Evolutionary conservation across 2,113 vertebrate species (phyloP).

Genomic region (Fulmarus glacialis): DNA sequence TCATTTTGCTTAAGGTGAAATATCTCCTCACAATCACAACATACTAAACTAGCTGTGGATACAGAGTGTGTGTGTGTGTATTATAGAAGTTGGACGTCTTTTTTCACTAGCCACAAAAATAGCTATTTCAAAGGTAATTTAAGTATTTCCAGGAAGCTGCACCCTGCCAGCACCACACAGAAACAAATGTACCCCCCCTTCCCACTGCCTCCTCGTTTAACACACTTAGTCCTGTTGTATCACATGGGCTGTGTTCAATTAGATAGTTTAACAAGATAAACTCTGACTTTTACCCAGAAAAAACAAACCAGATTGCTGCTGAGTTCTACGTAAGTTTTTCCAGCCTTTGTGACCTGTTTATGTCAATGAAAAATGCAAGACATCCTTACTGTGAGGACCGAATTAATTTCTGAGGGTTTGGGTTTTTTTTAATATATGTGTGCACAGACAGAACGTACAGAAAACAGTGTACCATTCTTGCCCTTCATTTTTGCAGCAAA

Average conservation of each 20-base stretch:
- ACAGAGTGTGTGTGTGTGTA: neutral
- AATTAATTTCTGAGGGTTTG: constrained; percentile 57
- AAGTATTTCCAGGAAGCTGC: neutral
- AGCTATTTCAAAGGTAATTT: neutral
- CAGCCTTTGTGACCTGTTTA: constrained; percentile 73
- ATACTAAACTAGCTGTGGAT: neutral
- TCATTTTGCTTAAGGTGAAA: constrained; percentile 16
- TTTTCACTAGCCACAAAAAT: neutral
- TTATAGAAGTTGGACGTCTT: neutral
- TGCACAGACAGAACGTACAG: neutral
- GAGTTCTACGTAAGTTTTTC: constrained; percentile 43
- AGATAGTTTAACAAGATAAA: constrained; percentile 78
- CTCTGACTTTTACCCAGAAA: constrained; percentile 77
- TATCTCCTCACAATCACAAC: neutral
- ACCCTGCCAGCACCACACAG: neutral
- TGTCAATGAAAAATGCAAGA: constrained; percentile 70
- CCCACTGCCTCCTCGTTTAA: constrained; percentile 54
- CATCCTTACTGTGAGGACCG: constrained; percentile 49
- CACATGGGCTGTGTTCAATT: constrained; percentile 73
- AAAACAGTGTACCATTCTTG: constrained; percentile 23
- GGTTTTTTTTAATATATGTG: constrained; percentile 6
- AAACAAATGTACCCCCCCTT: neutral
- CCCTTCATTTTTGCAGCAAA: constrained; percentile 63
- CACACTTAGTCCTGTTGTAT: constrained; percentile 56
- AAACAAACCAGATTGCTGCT: constrained; percentile 53